Evolutionary conservation across 2,113 vertebrate genomes (phyloP), one percentile per base, ranked within the genome.

Genomic region (Buteo buteo): DNA sequence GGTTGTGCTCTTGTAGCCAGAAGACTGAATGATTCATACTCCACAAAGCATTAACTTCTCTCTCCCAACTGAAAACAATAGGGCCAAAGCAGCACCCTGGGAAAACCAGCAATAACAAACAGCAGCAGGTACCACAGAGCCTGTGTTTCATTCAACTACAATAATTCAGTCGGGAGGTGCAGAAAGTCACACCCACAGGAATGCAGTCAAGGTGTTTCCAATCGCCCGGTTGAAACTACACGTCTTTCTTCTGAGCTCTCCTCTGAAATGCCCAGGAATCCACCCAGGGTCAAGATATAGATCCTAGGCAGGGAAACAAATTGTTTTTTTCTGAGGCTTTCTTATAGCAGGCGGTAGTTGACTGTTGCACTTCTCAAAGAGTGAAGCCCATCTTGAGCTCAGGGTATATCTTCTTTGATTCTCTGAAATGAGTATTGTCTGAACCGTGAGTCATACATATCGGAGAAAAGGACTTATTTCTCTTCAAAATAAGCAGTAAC

Each of bases 181-280:
- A 62, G 38, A 70, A 86, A 81, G 44, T n/a, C 31, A 24, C 18
- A 50, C 12, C 15, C 26, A 25, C 8, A 20, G 15, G 34, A 83
- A 78, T 20, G n/a, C 3, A 72, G 24, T 17, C 40, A 40, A 72
- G 21, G 42, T 87, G 10, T 45, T 85, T 71, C 36, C 22, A 58
- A 34, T 9, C 0, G 0, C 59, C 7, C 11, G 19, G 28, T 0
- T 19, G 31, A 79, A 93, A 90, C 10, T 10, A 3, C 22, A 13
- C 9, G 19, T 10, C 26, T 64, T 42, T 57, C 16, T 73, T 40
- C 47, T 59, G 3, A 73, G 25, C 8, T 45, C 12, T 62, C 15
- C 11, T 74, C 44, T 72, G 19, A 67, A 80, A 17, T 16, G 11
- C 5, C 14, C 17, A 34, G 36, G 62, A 72, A 40, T 66, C 29